phyloP scores from a whole-genome alignment of 2,113 vertebrate species.

The Cyprinus carpio region DNA sequence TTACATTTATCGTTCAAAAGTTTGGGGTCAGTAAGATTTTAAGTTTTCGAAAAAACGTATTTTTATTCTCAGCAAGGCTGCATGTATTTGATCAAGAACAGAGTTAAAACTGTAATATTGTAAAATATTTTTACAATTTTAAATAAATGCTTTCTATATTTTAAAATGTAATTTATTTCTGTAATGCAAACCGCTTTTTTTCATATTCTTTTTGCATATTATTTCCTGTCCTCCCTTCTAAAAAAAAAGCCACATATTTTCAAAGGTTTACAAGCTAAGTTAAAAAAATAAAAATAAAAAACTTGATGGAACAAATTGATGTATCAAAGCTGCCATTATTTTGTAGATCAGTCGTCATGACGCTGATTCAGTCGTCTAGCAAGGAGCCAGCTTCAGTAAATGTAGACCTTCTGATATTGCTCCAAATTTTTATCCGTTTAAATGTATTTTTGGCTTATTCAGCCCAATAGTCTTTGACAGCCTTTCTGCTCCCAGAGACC shows the following conservation, averaged over 20 bases:
- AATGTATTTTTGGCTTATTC: slow-evolving; percentile 24
- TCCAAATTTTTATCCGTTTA: slow-evolving; percentile 6
- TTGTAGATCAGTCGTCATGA: background rate
- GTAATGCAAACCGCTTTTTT: background rate
- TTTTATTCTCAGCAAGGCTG: background rate
- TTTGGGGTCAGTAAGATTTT: too few species aligned
- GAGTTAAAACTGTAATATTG: background rate
- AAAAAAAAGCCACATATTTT: background rate
- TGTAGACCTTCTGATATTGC: background rate
- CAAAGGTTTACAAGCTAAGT: background rate
- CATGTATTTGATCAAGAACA: background rate
- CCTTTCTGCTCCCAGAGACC: background rate
- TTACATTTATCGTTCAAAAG: too few species aligned
- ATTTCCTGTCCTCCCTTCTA: background rate
- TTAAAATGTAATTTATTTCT: background rate
- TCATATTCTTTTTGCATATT: background rate
- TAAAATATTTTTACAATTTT: background rate
- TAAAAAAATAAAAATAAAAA: background rate
- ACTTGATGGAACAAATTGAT: background rate
- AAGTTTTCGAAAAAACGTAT: too few species aligned
- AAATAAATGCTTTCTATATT: background rate
- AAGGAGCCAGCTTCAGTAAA: slow-evolving; percentile 2
- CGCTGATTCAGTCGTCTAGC: background rate
- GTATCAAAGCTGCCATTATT: background rate
- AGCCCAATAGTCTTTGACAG: slow-evolving; percentile 31